phyloP scores from a whole-genome alignment of 2,113 vertebrate species.

The Pelusios castaneus region DNA sequence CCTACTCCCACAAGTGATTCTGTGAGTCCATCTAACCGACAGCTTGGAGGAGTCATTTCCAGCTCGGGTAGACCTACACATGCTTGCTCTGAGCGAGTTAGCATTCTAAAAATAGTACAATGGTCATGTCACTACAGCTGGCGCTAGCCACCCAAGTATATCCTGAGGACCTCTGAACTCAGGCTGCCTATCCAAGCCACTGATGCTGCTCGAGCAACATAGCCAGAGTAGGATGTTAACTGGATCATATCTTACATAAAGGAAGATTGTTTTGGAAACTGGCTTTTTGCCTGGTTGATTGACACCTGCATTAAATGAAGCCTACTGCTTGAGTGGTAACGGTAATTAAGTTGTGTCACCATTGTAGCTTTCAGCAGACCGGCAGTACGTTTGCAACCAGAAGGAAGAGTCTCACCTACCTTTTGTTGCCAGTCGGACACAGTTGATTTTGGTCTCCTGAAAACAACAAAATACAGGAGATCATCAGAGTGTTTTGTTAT shows the following conservation, averaged over 20 bases:
- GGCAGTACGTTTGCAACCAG: not conserved
- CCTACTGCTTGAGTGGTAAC: not conserved
- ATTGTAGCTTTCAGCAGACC: constrained; percentile 26
- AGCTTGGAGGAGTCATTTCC: not conserved
- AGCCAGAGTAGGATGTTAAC: not conserved
- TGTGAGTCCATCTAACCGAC: not conserved
- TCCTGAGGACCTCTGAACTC: not conserved
- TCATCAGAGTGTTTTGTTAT: constrained; percentile 20
- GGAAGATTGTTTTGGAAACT: not conserved
- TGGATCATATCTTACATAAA: not conserved
- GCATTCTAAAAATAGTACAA: not conserved
- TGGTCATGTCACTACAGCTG: not conserved
- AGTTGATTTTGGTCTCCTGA: constrained; percentile 98
- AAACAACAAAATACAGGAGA: constrained; percentile 66
- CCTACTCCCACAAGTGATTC: not conserved
- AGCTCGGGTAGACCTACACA: not conserved
- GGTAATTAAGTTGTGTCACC: constrained; percentile 61
- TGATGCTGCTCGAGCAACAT: not conserved
- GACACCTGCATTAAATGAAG: not conserved
- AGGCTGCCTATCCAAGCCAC: not conserved
- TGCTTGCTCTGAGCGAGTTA: not conserved
- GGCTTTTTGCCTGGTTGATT: not conserved
- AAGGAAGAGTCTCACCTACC: constrained; percentile 82
- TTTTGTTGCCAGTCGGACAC: constrained; percentile 95
- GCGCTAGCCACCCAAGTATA: not conserved